Evolutionary conservation across 2,888 invertebrate species (phyloP).

Genomic region (Sthenelais limicola): DNA sequence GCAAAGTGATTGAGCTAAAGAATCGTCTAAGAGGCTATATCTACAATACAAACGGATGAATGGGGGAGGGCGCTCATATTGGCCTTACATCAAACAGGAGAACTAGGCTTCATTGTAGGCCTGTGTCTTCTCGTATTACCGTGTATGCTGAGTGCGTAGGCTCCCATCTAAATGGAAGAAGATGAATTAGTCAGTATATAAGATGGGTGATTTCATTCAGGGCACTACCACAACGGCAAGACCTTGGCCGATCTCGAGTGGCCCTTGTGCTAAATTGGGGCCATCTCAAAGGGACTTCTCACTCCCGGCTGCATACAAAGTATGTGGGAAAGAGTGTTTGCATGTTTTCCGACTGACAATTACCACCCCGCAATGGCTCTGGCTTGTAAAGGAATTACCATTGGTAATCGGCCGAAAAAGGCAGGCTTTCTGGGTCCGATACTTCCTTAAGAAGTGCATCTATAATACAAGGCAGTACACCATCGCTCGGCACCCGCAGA

Average conservation of each 20-base stretch:
- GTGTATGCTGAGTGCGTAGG: not conserved
- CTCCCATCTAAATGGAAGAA: not conserved
- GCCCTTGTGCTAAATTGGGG: conserved; percentile 22
- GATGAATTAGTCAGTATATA: not conserved
- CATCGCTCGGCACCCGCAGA: too few species aligned
- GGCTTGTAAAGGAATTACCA: conserved; percentile 13
- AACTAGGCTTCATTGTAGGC: too few species aligned
- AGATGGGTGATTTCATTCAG: conserved; percentile 13
- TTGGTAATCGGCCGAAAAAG: not conserved
- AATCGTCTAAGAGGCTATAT: too few species aligned
- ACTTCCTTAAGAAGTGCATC: too few species aligned
- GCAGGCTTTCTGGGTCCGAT: not conserved
- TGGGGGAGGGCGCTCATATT: too few species aligned
- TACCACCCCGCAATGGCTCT: not conserved
- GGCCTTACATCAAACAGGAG: too few species aligned
- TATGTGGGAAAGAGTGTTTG: conserved; percentile 1
- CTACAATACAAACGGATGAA: too few species aligned
- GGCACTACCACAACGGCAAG: not conserved
- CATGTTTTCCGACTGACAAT: conserved; percentile 6
- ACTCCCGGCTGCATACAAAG: conserved; percentile 7
- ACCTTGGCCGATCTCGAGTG: not conserved
- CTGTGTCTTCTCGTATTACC: too few species aligned
- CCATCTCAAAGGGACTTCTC: not conserved
- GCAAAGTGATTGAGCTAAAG: too few species aligned
- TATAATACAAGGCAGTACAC: too few species aligned